These are phyloP conservation scores for Tetrax tetrax DNA, from an alignment of 2,113 vertebrate genomes.

Conservation along the genomic window DNA sequence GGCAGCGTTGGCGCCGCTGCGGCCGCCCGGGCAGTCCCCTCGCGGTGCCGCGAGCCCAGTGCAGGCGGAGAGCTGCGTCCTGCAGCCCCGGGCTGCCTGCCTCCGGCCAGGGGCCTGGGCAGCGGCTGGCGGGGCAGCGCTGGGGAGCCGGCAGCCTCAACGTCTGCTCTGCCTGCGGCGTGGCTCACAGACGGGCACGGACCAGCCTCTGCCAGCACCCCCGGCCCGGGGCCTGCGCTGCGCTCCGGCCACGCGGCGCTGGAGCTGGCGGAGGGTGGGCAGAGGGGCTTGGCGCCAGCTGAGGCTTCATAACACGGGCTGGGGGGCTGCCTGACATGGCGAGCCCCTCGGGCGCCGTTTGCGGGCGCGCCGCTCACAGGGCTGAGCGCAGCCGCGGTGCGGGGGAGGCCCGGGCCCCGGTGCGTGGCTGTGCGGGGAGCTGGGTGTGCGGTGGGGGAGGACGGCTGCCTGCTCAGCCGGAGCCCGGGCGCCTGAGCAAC, in stretches of 20 bases:
- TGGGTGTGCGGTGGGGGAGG: background rate
- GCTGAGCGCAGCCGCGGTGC: fast-evolving
- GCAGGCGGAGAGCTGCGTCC: background rate
- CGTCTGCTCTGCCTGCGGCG: background rate
- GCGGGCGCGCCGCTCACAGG: fast-evolving
- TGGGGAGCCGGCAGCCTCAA: background rate
- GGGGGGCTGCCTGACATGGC: fast-evolving
- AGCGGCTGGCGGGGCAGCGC: fast-evolving
- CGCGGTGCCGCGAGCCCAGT: fast-evolving
- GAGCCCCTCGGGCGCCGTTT: fast-evolving
- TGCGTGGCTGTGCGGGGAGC: fast-evolving
- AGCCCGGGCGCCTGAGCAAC: background rate
- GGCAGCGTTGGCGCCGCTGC: fast-evolving
- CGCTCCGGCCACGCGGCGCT: background rate
- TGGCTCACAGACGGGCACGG: background rate
- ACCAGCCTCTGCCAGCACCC: background rate
- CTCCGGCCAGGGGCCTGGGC: no score
- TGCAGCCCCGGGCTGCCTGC: background rate
- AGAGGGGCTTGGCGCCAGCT: no score
- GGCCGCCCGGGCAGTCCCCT: fast-evolving
- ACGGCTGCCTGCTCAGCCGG: background rate
- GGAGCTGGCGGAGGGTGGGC: background rate
- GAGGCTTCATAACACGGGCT: fast-evolving
- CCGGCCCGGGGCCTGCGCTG: fast-evolving
- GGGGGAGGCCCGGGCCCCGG: fast-evolving